Percentiles rank a stretch among this genome's conserved stretches.
Conservation (phyloP, 2,113 vertebrate species). For the Grantiella picta region DNA sequence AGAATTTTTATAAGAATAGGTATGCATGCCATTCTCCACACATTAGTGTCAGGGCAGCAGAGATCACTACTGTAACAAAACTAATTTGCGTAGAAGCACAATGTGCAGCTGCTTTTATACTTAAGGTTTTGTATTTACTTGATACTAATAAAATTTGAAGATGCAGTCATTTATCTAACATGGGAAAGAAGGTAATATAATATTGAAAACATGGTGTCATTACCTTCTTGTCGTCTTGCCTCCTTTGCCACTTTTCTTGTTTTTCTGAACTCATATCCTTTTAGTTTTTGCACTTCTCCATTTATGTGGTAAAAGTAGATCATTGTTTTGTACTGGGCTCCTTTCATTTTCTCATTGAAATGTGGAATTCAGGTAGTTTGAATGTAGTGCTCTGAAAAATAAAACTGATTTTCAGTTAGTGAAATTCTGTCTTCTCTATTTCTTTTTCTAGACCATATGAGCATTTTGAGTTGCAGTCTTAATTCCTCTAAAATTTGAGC, state of each 20-base stretch:
- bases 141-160: not conserved
- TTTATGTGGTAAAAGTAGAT: not conserved
- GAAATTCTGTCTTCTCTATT: not conserved
- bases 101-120: not conserved
- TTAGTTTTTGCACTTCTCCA: not conserved
- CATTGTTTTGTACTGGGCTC: not conserved
- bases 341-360: not conserved
- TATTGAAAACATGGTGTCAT: not conserved
- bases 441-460: not conserved
- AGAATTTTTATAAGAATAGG: not conserved
- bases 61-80: not conserved
- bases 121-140: not conserved
- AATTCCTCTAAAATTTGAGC: not conserved
- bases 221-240: not conserved
- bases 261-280: not conserved
- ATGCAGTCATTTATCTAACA: not conserved
- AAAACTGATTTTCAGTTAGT: not conserved
- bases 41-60: not conserved
- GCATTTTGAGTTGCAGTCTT: not conserved
- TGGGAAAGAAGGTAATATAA: not conserved
- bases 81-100: not conserved
- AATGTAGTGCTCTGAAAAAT: not conserved
- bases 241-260: not conserved
- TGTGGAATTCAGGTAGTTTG: not conserved
- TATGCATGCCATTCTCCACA: not conserved